Evolutionary conservation across 2,113 vertebrate species (phyloP).

Genomic region (Sylvilagus bachmani): DNA sequence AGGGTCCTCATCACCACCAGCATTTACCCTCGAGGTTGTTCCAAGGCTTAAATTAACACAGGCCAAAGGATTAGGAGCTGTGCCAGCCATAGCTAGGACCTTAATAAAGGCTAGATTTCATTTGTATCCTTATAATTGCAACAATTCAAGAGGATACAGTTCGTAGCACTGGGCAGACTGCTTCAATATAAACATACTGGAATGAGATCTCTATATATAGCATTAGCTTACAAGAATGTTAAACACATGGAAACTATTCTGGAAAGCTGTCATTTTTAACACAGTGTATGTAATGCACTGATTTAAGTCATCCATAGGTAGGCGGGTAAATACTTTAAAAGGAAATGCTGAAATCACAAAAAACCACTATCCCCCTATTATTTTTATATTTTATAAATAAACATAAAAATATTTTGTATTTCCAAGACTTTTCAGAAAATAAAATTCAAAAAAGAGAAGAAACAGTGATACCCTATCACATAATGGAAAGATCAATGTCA

Average conservation of each 20-base stretch:
- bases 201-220: not conserved
- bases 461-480: not conserved
- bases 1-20: not conserved
- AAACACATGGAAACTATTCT: not conserved
- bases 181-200: slow-evolving; percentile 8
- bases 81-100: not conserved
- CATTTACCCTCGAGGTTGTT: not conserved
- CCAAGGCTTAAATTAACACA: not conserved
- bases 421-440: not conserved
- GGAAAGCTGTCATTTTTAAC: not conserved
- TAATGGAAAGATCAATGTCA: not conserved
- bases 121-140: not conserved
- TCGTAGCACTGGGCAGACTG: not conserved
- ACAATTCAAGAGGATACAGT: not conserved
- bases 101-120: not conserved
- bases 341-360: not conserved
- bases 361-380: not conserved
- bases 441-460: not conserved
- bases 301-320: not conserved
- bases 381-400: not conserved
- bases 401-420: not conserved
- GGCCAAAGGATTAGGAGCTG: not conserved
- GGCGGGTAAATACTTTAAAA: not conserved
- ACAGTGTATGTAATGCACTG: not conserved
- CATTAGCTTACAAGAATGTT: not conserved